Base-by-base conservation (phyloP, 2,113 vertebrate species). In the Poecilia latipinna region DNA sequence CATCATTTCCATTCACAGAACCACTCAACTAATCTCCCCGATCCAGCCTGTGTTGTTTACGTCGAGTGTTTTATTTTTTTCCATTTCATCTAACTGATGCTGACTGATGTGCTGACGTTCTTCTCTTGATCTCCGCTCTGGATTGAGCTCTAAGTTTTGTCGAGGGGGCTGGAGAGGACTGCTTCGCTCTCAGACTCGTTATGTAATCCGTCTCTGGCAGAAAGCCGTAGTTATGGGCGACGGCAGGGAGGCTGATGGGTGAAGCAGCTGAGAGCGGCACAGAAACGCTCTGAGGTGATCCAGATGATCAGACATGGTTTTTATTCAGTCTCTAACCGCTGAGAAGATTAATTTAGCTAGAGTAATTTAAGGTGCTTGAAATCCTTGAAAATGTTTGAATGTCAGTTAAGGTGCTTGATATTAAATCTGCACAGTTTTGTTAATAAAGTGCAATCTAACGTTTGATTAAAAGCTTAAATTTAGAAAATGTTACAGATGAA, bases 31-130 rank as follows among this genome's bases (percentile, higher is more conserved):
- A 26, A 68, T 72, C 48, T 65, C 26, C 63, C 77, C 66, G 15
- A 24, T 78, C 78, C 78, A 82, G 78, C 73, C 79, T 75, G 70
- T 81, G 75, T 37, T 37, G 35, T 37, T 37, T 0, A 37, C 10
- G 35, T 37, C 3, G 8, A 35, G 8, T 35, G 35, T 37, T 37
- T 37, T 37, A 37, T 37, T 35, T 35, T 35, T 8, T 10, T 35
- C 35, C 35, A 0, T 72, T 15, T 76, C 81, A 74, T 80, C 28
- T 28, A 42, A 42, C 33, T 75, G 60, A 51, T 61, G 61, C 74
- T 37, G 7, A 39, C 37, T 8, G 8, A 12, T 42, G 39, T 42
- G 13, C 39, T 15, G 39, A 65, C 6, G n/a, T 11, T 33, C 54
- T 44, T 44, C 6, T 70, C 26, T 61, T 7, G 44, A 17, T 13